Evolutionary conservation across 1,140 invertebrate genomes (phyloP).

Genomic region (Drosophila virilis): DNA sequence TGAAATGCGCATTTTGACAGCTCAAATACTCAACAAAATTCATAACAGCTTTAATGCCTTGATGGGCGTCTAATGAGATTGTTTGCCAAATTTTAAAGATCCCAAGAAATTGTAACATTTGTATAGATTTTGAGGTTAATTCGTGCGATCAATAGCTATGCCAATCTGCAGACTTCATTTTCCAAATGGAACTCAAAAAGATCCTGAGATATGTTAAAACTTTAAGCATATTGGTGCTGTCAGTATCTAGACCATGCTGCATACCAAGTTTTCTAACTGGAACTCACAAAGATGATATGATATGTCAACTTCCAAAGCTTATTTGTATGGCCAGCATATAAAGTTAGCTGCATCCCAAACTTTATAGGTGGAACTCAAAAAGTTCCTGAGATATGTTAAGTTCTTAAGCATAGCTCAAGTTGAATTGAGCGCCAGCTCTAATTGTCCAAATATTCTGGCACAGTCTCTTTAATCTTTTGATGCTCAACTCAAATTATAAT

Average conservation of each 20-base stretch:
- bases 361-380: neutral
- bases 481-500: conserved; percentile 27
- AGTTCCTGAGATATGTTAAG: conserved; percentile 8
- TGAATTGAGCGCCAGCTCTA: neutral
- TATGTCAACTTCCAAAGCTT: neutral
- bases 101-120: too few species aligned
- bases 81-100: conserved; percentile 10
- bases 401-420: neutral
- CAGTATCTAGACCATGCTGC: neutral
- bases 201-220: too few species aligned
- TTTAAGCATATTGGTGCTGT: neutral
- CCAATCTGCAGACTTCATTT: neutral
- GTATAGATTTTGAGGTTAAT: neutral
- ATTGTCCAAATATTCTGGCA: conserved; percentile 17
- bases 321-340: neutral
- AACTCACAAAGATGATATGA: neutral
- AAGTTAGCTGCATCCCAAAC: neutral
- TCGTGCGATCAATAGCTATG: too few species aligned
- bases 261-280: neutral
- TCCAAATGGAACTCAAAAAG: too few species aligned
- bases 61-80: conserved; percentile 18
- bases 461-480: conserved; percentile 41
- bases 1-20: neutral
- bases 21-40: conserved; percentile 1
- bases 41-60: conserved; percentile 5